Evolutionary conservation across 2,113 vertebrate genomes (phyloP).

Genomic region (Silurus asotus): DNA sequence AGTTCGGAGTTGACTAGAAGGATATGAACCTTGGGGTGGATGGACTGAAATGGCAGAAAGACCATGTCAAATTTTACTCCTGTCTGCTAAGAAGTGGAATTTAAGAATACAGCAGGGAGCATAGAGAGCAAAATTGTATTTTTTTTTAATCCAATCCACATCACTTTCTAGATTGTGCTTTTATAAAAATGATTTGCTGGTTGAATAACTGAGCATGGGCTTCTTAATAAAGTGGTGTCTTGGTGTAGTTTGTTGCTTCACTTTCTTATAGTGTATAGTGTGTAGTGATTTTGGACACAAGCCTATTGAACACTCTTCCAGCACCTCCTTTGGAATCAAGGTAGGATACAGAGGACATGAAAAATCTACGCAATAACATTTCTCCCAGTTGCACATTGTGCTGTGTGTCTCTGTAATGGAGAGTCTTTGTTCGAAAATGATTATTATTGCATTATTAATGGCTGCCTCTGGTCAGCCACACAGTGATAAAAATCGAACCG

Average conservation of each 20-base stretch:
- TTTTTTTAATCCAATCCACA: background rate
- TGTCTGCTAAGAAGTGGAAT: background rate
- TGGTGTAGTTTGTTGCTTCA: background rate
- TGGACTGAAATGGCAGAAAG: background rate
- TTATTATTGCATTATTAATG: conserved; percentile 68
- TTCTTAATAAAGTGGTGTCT: background rate
- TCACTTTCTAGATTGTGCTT: background rate
- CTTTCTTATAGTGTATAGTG: background rate
- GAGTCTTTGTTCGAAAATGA: conserved; percentile 70
- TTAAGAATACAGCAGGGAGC: background rate
- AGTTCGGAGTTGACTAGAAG: background rate
- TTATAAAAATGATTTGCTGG: background rate
- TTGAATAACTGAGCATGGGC: background rate
- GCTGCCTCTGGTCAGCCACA: conserved; percentile 66
- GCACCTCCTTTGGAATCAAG: background rate
- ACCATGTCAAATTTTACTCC: background rate
- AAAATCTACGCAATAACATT: conserved; percentile 76
- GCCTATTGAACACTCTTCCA: background rate
- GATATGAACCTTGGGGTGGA: background rate
- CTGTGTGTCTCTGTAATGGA: conserved; percentile 68
- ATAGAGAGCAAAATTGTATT: background rate
- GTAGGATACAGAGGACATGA: conserved; percentile 55
- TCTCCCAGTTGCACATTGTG: conserved; percentile 65
- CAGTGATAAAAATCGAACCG: conserved; percentile 69
- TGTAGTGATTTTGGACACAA: background rate